phyloP scores from a whole-genome alignment of 2,888 invertebrate species.

The Agriopis marginaria region DNA sequence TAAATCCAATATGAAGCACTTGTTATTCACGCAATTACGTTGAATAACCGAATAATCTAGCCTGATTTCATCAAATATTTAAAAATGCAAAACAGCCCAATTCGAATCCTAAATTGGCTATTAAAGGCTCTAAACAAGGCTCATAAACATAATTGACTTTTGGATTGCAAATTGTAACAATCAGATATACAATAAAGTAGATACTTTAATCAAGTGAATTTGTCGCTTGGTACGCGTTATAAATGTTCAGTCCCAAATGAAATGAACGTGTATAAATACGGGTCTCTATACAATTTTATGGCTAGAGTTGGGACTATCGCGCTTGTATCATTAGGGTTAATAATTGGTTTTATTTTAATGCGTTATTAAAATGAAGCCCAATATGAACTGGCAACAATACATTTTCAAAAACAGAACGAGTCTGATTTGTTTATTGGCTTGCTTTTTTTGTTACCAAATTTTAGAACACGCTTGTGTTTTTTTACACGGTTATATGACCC shows the following conservation, averaged over 20 bases:
- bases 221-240: constrained; percentile 32
- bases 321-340: constrained; percentile 10
- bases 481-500: too few relatives aligned
- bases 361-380: constrained; percentile 4
- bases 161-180: constrained; percentile 42
- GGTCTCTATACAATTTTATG: constrained; percentile 17
- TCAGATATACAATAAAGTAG: constrained; percentile 34
- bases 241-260: constrained; percentile 32
- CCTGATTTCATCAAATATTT: constrained; percentile 32
- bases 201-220: constrained; percentile 37
- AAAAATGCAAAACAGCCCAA: constrained; percentile 42
- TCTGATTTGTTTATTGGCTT: neutral
- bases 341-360: constrained; percentile 19
- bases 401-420: neutral
- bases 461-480: too few relatives aligned
- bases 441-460: neutral
- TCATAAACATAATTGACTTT: constrained; percentile 49
- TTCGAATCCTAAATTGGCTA: constrained; percentile 46
- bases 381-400: neutral
- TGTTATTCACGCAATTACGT: constrained; percentile 3
- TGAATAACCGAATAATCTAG: constrained; percentile 17
- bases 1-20: neutral
- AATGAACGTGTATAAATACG: constrained; percentile 26
- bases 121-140: constrained; percentile 43
- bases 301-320: constrained; percentile 15